Evolutionary conservation across 2,888 invertebrate genomes (phyloP), one percentile per base, ranked within the genome.

Genomic region (Drosophila putrida): DNA sequence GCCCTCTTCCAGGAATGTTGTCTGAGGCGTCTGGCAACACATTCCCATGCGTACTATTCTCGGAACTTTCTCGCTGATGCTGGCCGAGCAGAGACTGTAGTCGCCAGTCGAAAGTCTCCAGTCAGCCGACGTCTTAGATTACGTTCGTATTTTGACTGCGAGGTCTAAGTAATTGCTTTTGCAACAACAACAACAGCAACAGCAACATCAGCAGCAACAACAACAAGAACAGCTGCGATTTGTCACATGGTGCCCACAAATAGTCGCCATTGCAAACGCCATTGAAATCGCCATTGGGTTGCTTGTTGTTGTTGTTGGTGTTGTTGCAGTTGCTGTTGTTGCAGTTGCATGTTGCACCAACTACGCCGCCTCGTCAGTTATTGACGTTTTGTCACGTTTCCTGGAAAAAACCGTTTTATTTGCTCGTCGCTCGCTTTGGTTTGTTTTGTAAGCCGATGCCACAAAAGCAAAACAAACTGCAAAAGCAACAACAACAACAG

Each of bases 301-400:
- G 44, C 13, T 9, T 31, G 63, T 50, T 11, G 57, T 13, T 61
- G 64, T 39, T 35, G 39, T 5, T 60, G 51, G 41, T 44, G 43
- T 10, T 44, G 27, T 28, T 44, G 44, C 6, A 8, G 13, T 27
- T 28, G 31, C 9, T 13, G 36, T 13, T n/a, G 62, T 46, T 70
- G 66, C 55, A 4, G 28, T 15, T 49, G 28, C 15, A 44, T 43
- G 68, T 62, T 54, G 75, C 69, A 65, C 44, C 66, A 70, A 75
- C 80, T 66, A 72, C 67, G 51, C 62, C 54, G 71, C 62, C 51
- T 60, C 55, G 59, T 58, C 70, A 72, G 74, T 75, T 83, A 87
- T 90, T 90, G 90, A 86, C 90, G 90, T 90, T 90, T 90, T 82
- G 90, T 90, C 91, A 90, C 91, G 90, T 88, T 90, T 90, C 90